Conservation (phyloP, 1,140 invertebrate species). For the Drosophila saltans region DNA sequence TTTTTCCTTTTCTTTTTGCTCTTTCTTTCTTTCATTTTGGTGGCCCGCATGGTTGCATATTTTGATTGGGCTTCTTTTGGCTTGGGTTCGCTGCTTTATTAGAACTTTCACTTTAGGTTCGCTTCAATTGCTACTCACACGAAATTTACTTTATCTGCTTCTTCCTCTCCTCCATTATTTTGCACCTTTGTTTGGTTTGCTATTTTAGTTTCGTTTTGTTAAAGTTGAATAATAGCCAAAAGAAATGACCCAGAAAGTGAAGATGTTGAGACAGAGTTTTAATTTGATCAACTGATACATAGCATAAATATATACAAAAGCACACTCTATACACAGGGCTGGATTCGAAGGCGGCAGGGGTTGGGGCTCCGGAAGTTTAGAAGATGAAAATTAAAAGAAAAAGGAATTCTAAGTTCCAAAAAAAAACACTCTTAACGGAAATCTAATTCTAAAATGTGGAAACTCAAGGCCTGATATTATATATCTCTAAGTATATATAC, state of each 20-base stretch:
- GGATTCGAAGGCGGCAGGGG: too few relatives aligned
- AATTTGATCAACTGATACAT: neutral
- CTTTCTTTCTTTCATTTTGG: neutral
- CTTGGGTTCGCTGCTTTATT: constrained; percentile 51
- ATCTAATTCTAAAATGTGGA: neutral
- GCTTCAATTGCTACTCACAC: constrained; percentile 53
- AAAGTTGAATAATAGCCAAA: constrained; percentile 61
- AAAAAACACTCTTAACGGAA: too few relatives aligned
- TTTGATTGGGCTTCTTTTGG: constrained; percentile 12
- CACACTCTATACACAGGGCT: too few relatives aligned
- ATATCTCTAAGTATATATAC: too few relatives aligned
- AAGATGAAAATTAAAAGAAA: too few relatives aligned
- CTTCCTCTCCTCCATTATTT: constrained; percentile 28
- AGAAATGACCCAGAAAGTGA: constrained; percentile 53
- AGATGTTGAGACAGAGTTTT: constrained; percentile 35
- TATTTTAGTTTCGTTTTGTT: constrained; percentile 11
- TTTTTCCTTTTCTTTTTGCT: constrained; percentile 1
- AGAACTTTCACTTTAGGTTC: constrained; percentile 80
- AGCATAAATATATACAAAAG: neutral
- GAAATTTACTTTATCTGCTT: constrained; percentile 10
- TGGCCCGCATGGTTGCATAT: constrained; percentile 27
- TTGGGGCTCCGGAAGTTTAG: too few relatives aligned
- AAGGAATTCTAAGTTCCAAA: too few relatives aligned
- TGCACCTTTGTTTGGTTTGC: constrained; percentile 10
- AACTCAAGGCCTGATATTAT: too few relatives aligned